phyloP scores from a whole-genome alignment of 2,888 invertebrate genomes.

The Chaetoderma sp. region DNA sequence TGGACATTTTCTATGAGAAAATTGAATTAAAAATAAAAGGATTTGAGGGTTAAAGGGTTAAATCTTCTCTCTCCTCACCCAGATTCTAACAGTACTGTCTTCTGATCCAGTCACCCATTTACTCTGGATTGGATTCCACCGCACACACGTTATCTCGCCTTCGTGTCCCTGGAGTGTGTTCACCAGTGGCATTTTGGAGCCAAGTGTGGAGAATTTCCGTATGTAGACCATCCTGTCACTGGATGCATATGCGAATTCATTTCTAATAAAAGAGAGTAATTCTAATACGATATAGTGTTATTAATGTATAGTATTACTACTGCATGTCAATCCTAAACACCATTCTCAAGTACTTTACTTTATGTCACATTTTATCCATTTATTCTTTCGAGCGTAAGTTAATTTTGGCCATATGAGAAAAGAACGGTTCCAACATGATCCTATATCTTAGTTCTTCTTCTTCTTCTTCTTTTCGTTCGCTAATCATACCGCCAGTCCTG shows the following conservation, averaged over 20 bases:
- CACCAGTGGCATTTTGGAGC: slow-evolving; percentile 63
- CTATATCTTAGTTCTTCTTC: too few species aligned
- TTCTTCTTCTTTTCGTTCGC: too few species aligned
- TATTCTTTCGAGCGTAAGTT: too few species aligned
- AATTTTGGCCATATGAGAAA: too few species aligned
- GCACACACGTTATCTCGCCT: slow-evolving; percentile 63
- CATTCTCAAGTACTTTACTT: too few species aligned
- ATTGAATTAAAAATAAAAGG: background rate
- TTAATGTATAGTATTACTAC: too few species aligned
- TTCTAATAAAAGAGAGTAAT: slow-evolving; percentile 41
- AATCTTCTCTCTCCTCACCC: too few species aligned
- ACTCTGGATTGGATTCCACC: slow-evolving; percentile 58
- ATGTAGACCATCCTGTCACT: slow-evolving; percentile 69
- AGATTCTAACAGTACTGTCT: slow-evolving; percentile 67
- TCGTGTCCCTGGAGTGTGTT: slow-evolving; percentile 68
- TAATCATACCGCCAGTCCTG: too few species aligned
- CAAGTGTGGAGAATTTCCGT: slow-evolving; percentile 61
- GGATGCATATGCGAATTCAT: slow-evolving; percentile 67
- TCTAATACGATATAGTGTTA: background rate
- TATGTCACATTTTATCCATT: too few species aligned
- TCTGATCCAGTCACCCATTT: slow-evolving; percentile 69
- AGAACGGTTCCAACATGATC: too few species aligned
- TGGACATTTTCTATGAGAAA: too few species aligned
- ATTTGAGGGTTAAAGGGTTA: background rate
- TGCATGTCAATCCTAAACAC: too few species aligned